phyloP scores from a whole-genome alignment of 2,797 vertebrate genomes.

The Dendrocincla fuliginosa region DNA sequence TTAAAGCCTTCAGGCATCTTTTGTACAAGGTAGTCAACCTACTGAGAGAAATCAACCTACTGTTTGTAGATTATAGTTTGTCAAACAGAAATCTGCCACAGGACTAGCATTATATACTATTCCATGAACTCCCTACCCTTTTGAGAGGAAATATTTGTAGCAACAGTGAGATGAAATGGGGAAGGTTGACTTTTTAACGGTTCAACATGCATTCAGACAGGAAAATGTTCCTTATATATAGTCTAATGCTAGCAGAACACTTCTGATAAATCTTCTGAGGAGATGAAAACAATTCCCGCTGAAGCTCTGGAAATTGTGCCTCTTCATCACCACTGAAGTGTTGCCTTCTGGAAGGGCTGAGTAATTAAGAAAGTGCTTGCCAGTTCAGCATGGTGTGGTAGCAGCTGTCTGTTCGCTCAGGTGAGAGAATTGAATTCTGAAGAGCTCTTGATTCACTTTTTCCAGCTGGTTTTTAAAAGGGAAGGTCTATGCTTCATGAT shows the following conservation, averaged over 20 bases:
- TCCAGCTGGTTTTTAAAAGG: not conserved
- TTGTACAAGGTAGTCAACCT: not conserved
- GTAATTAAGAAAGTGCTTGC: conserved; percentile 42
- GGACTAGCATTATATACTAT: not conserved
- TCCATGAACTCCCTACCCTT: not conserved
- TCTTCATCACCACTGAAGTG: conserved; percentile 38
- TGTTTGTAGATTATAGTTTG: not conserved
- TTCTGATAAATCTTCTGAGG: not conserved
- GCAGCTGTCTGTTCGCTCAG: conserved; percentile 44
- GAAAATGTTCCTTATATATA: not conserved
- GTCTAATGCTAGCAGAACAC: not conserved
- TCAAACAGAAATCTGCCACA: not conserved
- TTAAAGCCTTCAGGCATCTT: not conserved
- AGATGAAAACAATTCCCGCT: not conserved
- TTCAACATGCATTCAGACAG: not conserved
- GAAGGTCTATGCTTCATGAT: not conserved
- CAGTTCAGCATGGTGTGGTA: not conserved
- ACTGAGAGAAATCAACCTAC: not conserved
- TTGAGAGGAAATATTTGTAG: not conserved
- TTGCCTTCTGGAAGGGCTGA: conserved; percentile 31
- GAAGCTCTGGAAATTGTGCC: conserved; percentile 7
- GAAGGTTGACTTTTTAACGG: not conserved
- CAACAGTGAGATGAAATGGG: not conserved
- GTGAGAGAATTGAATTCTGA: conserved; percentile 40
- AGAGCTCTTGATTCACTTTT: conserved; percentile 25